Evolutionary conservation across 2,797 vertebrate genomes (phyloP).

Genomic region (Chloroceryle inda): DNA sequence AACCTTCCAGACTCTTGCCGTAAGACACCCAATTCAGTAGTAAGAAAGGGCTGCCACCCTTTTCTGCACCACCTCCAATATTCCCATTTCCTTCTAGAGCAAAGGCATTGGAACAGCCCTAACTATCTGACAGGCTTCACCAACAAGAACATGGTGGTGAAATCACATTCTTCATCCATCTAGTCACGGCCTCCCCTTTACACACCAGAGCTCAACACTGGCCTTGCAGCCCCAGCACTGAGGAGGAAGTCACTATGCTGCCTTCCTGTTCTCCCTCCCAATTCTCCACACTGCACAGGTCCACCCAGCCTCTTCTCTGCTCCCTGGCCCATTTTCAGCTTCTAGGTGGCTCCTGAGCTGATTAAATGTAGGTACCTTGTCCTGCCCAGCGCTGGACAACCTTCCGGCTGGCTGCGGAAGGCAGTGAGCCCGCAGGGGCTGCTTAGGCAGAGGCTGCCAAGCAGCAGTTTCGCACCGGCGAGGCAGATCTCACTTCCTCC

Average conservation of each 20-base stretch:
- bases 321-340: not conserved
- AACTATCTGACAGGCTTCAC: not conserved
- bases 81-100: not conserved
- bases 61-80: not conserved
- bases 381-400: not conserved
- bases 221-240: not conserved
- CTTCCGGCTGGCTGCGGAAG: not conserved
- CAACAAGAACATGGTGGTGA: not conserved
- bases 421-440: not conserved
- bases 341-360: rapidly evolving
- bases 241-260: not conserved
- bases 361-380: not conserved
- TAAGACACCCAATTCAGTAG: not conserved
- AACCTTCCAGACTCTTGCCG: not conserved
- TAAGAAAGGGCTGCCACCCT: not conserved
- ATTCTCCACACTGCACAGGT: not conserved
- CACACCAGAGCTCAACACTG: not conserved
- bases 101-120: not conserved
- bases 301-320: not conserved
- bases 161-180: not conserved
- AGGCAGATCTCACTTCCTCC: not conserved
- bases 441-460: not conserved
- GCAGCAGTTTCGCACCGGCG: not conserved
- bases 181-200: not conserved
- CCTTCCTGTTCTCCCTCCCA: not conserved